Evolutionary conservation across 2,888 invertebrate genomes (phyloP).

Genomic region (Mystacides longicornis): DNA sequence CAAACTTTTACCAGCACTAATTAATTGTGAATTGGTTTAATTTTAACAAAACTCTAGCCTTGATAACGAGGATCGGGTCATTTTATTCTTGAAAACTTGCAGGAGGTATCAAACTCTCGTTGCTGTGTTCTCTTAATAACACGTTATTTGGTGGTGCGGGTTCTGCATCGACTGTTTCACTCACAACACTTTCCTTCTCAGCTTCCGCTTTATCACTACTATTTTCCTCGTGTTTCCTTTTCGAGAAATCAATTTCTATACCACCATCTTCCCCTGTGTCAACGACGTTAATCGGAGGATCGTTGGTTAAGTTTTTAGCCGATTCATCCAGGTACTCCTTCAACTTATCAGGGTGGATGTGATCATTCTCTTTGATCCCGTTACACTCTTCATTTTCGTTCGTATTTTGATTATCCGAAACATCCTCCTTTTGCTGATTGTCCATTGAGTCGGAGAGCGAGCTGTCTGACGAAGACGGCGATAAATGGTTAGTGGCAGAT

Average conservation of each 20-base stretch:
- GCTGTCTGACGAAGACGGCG: background rate
- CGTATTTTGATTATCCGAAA: background rate
- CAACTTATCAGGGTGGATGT: background rate
- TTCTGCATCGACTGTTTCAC: constrained; percentile 31
- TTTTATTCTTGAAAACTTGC: no score
- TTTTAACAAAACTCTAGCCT: no score
- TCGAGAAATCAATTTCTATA: constrained; percentile 36
- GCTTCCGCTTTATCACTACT: constrained; percentile 32
- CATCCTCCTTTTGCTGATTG: background rate
- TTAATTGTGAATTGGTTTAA: no score
- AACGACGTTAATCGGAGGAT: constrained; percentile 13
- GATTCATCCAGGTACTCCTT: constrained; percentile 5
- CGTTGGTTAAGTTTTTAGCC: background rate
- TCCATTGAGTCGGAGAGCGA: background rate
- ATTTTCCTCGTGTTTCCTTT: background rate
- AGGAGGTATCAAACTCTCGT: constrained; percentile 33
- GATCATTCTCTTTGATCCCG: background rate
- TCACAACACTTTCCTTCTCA: constrained; percentile 35
- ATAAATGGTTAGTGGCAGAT: no score
- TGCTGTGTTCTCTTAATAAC: no score
- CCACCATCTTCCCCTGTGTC: constrained; percentile 29
- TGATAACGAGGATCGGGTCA: no score
- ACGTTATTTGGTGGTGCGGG: no score
- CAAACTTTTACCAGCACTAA: no score
- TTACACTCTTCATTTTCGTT: background rate